Conservation (phyloP, 2,113 vertebrate genomes). For the Poecile atricapillus region DNA sequence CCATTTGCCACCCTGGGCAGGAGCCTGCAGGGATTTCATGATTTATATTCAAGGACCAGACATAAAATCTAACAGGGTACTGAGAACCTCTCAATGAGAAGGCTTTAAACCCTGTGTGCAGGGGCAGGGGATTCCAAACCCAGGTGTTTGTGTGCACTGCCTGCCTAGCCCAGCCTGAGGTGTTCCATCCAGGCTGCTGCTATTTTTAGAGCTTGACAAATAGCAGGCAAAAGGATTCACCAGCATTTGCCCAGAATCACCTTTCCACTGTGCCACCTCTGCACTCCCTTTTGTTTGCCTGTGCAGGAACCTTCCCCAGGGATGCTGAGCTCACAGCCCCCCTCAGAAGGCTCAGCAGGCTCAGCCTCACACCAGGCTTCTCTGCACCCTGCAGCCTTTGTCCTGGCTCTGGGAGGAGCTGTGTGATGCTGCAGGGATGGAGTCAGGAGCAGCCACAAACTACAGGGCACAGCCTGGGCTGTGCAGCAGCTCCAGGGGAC, state of each 20-base stretch:
- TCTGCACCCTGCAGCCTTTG: background rate
- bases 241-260: slow-evolving; percentile 42
- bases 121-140: background rate
- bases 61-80: background rate
- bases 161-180: background rate
- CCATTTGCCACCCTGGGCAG: background rate
- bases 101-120: background rate
- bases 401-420: background rate
- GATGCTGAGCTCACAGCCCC: background rate
- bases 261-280: slow-evolving; percentile 32
- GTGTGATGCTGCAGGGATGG: background rate
- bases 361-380: background rate
- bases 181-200: background rate
- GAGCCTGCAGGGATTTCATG: background rate
- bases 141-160: background rate
- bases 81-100: background rate
- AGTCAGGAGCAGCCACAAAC: background rate
- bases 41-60: background rate
- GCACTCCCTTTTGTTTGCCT: slow-evolving; percentile 22
- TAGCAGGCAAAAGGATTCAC: slow-evolving; percentile 39
- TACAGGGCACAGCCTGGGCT: background rate
- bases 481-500: background rate
- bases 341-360: background rate
- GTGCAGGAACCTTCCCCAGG: background rate
- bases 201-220: slow-evolving; percentile 49